A percentile compares a stretch with the other conserved stretches of the same genome.
These are phyloP conservation scores for Choristoneura rosaceana DNA, from an alignment of 2,888 invertebrate genomes.

Conservation along the genomic window DNA sequence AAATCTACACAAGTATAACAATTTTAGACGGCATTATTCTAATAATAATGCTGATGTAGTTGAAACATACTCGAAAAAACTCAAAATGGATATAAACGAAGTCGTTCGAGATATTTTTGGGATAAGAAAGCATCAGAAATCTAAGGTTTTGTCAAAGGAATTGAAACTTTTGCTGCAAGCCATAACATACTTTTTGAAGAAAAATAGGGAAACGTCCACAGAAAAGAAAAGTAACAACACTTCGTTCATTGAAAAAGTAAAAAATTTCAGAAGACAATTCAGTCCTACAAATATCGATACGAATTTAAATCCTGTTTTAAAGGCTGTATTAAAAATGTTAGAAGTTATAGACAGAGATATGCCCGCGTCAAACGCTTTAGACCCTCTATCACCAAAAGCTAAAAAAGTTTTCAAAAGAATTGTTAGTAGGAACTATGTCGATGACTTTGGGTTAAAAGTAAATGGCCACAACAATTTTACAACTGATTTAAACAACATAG, in stretches of 20 bases:
- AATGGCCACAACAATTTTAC: constrained; percentile 58
- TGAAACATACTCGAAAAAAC: constrained; percentile 56
- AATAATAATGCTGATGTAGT: neutral
- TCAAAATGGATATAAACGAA: constrained; percentile 66
- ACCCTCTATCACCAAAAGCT: constrained; percentile 51
- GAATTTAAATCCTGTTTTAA: neutral
- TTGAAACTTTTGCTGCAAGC: constrained; percentile 6
- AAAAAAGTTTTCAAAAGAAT: constrained; percentile 61
- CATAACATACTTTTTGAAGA: constrained; percentile 8
- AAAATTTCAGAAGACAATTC: constrained; percentile 46
- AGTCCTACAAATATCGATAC: neutral
- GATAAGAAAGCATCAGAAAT: constrained; percentile 51
- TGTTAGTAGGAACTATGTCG: constrained; percentile 53
- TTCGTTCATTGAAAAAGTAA: constrained; percentile 56
- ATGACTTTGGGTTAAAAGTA: constrained; percentile 50
- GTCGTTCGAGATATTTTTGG: constrained; percentile 59
- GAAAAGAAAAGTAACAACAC: constrained; percentile 16
- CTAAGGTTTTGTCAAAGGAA: neutral
- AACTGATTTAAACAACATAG: constrained; percentile 58
- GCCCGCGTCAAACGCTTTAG: constrained; percentile 52
- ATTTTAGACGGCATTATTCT: neutral
- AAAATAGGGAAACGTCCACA: neutral
- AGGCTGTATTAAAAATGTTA: constrained; percentile 52
- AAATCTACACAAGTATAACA: constrained; percentile 4
- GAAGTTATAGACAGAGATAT: constrained; percentile 55